Evolutionary conservation across 2,888 invertebrate species (phyloP), one percentile per base, ranked within the genome.

Genomic region (Cantharis lateralis): DNA sequence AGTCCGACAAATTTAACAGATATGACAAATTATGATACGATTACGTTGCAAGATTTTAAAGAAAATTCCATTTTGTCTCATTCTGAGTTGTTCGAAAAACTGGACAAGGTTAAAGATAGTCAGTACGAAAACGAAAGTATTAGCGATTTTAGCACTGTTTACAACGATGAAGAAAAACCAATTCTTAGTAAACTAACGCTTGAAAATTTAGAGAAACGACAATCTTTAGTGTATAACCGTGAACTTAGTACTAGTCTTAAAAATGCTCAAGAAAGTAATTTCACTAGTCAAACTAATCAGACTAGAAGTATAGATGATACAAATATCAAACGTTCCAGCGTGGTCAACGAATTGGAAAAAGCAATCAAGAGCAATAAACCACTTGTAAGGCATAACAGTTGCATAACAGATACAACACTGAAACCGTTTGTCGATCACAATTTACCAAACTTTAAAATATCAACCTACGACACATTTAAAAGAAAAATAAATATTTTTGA

Each of bases 401-500:
- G 68, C 64, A 68, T 72, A 11, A 28, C 63, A 63, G 77, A 74
- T 18, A 70, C 13, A 48, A 68, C 26, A 32, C 10, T 28, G 9
- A 66, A 69, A 68, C 62, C 78, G 9, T 18, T 26, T 15, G 28
- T 73, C 15, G 83, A 83, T 76, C 79, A 84, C 26, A 85, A 85
- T 18, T 82, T 89, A 71, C 88, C 88, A 10, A 89, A 89, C 79
- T 89, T 89, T 80, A 88, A 88, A 84, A 88, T 89, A 78, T 87
- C 89, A 0, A 88, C 89, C 0, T 89, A 89, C 80, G 87, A 88
- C 75, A 85, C 85, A 70, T 87, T 88, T 4, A 87, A 86, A 76
- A 84, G 86, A 70, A 88, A 87, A 80, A 87, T 89, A 28, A 87
- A 87, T 76, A 88, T 89, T 15, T 89, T 88, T 80, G 89, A 89